Base-by-base conservation (phyloP, 1,140 invertebrate species). In the Fopius arisanus region DNA sequence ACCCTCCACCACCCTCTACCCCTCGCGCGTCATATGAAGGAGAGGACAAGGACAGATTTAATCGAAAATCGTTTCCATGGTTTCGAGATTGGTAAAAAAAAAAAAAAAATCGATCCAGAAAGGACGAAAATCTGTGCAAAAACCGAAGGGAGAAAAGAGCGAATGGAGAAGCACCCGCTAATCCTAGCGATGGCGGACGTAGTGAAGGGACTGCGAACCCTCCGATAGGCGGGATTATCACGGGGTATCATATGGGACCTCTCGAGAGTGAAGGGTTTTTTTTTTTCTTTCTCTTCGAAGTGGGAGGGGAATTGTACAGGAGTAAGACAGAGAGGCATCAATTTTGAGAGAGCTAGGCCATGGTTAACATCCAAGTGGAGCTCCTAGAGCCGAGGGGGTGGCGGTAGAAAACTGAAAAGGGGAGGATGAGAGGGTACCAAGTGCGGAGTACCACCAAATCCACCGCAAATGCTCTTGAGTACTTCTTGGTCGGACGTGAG, bases 401-500 rank as follows among this genome's bases (percentile, higher is more conserved):
- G 43, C 19, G 14, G 23, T 26, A 28, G 19, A 28, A 26, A 62
- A 62, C 23, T 26, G 54, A 62, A 28, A 62, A 28, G 23, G 26
- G 26, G 7, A 62, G 54, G 23, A 28, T 26, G 12, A 62, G 21
- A 62, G 0, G 26, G 9, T 28, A 62, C 54, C 26, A 28, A 62
- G 82, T 74, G 82, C 78, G 76, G 66, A 85, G 83, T 77, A 84
- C 84, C 83, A 79, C 83, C 82, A 84, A 85, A 86, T 85, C 84
- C 84, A 85, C 84, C 84, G 83, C 84, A 85, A 87, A 87, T 84
- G 81, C 85, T 82, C 79, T 85, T 81, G 81, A 86, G 84, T 84
- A 84, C 84, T 84, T 80, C 81, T 83, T 83, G 83, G 81, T 83
- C 79, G 85, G 81, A 86, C 85, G 83, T 86, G 83, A 86, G 85